phyloP scores from a whole-genome alignment of 2,113 vertebrate species.

The Falcunculus frontatus region DNA sequence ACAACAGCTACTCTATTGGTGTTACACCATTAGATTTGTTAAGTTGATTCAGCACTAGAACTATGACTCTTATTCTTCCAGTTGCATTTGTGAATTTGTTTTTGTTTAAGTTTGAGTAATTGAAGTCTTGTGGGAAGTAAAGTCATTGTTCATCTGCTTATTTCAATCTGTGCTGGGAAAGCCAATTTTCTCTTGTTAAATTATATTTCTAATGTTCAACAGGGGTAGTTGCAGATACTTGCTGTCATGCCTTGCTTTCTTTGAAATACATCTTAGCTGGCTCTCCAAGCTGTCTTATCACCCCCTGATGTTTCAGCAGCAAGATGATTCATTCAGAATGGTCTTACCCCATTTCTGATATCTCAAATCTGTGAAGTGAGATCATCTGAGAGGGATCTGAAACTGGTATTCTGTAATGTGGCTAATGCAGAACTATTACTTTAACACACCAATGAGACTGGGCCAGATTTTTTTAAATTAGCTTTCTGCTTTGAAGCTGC shows the following conservation, averaged over 20 bases:
- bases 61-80: conserved; percentile 48
- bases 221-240: conserved; percentile 45
- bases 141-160: conserved; percentile 64
- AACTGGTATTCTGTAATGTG: background rate
- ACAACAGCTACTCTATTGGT: conserved; percentile 18
- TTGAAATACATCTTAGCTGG: conserved; percentile 21
- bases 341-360: conserved; percentile 4
- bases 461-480: background rate
- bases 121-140: conserved; percentile 62
- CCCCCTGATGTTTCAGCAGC: background rate
- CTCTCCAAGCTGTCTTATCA: conserved; percentile 22
- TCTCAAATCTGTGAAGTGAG: background rate
- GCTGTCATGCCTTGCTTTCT: conserved; percentile 46
- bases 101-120: conserved; percentile 62
- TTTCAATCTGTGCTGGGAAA: conserved; percentile 62
- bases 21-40: conserved; percentile 27
- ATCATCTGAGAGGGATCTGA: background rate
- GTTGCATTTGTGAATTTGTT: conserved; percentile 22
- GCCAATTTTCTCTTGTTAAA: conserved; percentile 60
- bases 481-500: background rate
- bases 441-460: background rate
- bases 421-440: background rate
- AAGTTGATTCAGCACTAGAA: conserved; percentile 50
- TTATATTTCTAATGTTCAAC: conserved; percentile 61
- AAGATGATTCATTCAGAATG: background rate